phyloP scores from a whole-genome alignment of 2,113 vertebrate species.

The Phyllopteryx taeniolatus region DNA sequence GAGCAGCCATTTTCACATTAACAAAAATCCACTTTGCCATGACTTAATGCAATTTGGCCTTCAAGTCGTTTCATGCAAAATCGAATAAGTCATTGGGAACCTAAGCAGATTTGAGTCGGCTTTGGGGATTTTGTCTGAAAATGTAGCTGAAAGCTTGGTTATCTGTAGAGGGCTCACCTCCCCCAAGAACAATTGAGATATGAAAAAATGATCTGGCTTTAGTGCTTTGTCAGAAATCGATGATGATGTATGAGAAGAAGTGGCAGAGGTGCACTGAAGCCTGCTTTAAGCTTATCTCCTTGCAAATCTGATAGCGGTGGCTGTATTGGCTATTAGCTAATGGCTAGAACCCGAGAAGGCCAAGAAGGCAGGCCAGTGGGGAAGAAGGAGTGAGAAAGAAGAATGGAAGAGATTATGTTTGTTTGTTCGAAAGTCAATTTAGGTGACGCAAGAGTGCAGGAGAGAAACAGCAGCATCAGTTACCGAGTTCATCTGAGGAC shows the following conservation, averaged over 20 bases:
- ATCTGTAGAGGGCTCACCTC: conserved; percentile 29
- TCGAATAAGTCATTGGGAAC: conserved; percentile 35
- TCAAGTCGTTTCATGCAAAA: conserved; percentile 57
- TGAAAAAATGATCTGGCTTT: conserved; percentile 30
- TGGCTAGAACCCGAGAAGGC: conserved; percentile 36
- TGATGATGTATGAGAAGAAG: conserved; percentile 59
- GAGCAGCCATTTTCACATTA: conserved; percentile 50
- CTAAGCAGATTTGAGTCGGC: conserved; percentile 22
- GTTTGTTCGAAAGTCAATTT: conserved; percentile 9
- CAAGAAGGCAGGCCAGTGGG: neutral
- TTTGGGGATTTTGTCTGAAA: conserved; percentile 22
- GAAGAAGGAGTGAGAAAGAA: neutral
- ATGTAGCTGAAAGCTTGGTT: conserved; percentile 8
- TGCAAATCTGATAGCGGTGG: conserved; percentile 49
- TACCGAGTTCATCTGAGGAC: conserved; percentile 36
- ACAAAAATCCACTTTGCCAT: conserved; percentile 64
- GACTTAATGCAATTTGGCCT: conserved; percentile 50
- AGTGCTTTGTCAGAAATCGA: conserved; percentile 56
- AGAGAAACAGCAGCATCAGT: conserved; percentile 25
- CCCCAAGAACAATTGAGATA: conserved; percentile 31
- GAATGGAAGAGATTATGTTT: conserved; percentile 2
- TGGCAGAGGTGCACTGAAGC: conserved; percentile 59
- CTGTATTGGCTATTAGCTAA: conserved; percentile 68
- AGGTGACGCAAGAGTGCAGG: conserved; percentile 5
- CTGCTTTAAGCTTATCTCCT: conserved; percentile 33